A percentile compares a stretch with the other conserved stretches of the same genome.
Conservation (phyloP, 2,113 vertebrate genomes). For the Scolopax mira region DNA sequence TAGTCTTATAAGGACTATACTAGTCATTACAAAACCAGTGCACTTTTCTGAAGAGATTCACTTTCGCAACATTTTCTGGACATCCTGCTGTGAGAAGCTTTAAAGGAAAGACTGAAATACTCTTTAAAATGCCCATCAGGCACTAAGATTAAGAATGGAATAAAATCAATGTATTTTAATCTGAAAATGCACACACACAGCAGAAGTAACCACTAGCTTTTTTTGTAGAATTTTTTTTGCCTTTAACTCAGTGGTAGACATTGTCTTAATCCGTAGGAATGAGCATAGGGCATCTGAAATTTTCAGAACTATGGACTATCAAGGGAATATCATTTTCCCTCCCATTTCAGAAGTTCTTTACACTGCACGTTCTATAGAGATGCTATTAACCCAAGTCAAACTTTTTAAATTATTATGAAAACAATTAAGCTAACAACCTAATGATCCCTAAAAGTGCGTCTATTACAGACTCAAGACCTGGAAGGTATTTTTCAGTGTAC, state of each 20-base stretch:
- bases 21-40: background rate
- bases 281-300: background rate
- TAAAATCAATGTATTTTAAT: background rate
- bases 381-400: background rate
- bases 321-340: background rate
- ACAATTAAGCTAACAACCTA: background rate
- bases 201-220: background rate
- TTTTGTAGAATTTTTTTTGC: background rate
- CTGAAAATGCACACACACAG: background rate
- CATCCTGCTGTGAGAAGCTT: background rate
- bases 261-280: background rate
- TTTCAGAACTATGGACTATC: background rate
- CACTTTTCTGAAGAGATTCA: background rate
- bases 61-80: background rate
- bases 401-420: background rate
- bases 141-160: background rate
- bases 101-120: background rate
- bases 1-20: background rate
- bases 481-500: background rate
- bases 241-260: background rate
- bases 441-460: background rate
- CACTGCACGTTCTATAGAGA: background rate
- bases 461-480: background rate
- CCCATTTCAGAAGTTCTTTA: background rate
- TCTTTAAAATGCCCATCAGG: background rate